A percentile compares a stretch with the other conserved stretches of the same genome.
Evolutionary conservation across 2,888 invertebrate genomes (phyloP).

Genomic region (Mactromeris polynyma): DNA sequence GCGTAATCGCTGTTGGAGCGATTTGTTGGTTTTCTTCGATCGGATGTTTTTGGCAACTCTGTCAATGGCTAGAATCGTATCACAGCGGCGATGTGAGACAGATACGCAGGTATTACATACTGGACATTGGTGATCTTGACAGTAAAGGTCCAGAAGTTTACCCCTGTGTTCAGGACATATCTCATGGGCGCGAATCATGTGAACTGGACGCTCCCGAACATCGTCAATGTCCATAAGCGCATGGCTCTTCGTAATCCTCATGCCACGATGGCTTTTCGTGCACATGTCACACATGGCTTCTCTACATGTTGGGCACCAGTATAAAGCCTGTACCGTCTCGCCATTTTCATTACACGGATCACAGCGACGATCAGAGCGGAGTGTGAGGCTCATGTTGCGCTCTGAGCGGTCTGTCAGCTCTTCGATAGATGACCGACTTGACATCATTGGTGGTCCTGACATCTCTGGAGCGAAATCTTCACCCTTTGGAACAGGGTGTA

Average conservation of each 20-base stretch:
- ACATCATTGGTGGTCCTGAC: constrained; percentile 27
- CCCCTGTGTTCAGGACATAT: constrained; percentile 66
- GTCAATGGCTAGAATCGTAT: constrained; percentile 58
- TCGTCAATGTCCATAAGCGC: constrained; percentile 68
- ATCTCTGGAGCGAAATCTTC: constrained; percentile 21
- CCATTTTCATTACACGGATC: constrained; percentile 65
- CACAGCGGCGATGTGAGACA: constrained; percentile 61
- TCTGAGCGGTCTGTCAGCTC: constrained; percentile 43
- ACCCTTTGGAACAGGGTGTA: constrained; percentile 53
- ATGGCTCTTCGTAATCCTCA: constrained; percentile 64
- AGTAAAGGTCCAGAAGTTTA: constrained; percentile 63
- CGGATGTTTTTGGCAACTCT: constrained; percentile 49
- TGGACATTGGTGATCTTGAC: constrained; percentile 64
- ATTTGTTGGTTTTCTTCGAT: constrained; percentile 60
- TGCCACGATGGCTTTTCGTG: constrained; percentile 68
- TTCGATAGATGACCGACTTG: constrained; percentile 53
- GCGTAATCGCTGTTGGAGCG: constrained; percentile 51
- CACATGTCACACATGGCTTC: constrained; percentile 67
- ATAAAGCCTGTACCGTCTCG: constrained; percentile 58
- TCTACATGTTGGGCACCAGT: constrained; percentile 67
- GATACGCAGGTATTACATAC: constrained; percentile 66
- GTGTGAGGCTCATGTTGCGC: constrained; percentile 50
- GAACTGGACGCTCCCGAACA: constrained; percentile 46
- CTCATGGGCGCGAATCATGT: constrained; percentile 60
- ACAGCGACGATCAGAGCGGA: constrained; percentile 51